A percentile compares a stretch with the other conserved stretches of the same genome.
Conservation (phyloP, 1,140 invertebrate species). For the Philotrypesis tridentata region DNA sequence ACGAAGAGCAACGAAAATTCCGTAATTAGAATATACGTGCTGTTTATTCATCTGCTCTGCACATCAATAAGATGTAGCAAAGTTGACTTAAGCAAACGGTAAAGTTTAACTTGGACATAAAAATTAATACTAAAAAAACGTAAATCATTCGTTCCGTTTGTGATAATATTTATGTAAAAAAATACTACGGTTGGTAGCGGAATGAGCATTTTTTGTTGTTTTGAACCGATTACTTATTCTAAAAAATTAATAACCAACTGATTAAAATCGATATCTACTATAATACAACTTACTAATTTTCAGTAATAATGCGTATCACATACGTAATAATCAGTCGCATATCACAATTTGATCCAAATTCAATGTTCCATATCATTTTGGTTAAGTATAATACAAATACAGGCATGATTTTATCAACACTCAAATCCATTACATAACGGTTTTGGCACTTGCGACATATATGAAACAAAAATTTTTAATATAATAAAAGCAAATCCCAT, state of each 20-base stretch:
- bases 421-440: neutral
- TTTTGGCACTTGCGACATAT: neutral
- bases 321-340: constrained; percentile 3
- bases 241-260: neutral
- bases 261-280: neutral
- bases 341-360: neutral
- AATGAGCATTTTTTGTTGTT: constrained; percentile 21
- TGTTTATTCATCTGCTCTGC: constrained; percentile 3
- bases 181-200: neutral
- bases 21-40: neutral
- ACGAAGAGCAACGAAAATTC: neutral
- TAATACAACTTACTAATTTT: neutral
- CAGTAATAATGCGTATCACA: neutral
- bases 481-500: neutral
- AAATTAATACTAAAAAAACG: neutral
- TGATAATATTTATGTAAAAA: neutral
- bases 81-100: constrained; percentile 9
- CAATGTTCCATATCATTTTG: neutral
- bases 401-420: neutral
- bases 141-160: neutral
- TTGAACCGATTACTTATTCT: neutral
- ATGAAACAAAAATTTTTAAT: neutral
- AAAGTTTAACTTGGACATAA: neutral
- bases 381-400: neutral
- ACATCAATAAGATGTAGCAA: constrained; percentile 2